Base-by-base conservation (phyloP, 2,113 vertebrate genomes). In the Lophochroa leadbeateri region DNA sequence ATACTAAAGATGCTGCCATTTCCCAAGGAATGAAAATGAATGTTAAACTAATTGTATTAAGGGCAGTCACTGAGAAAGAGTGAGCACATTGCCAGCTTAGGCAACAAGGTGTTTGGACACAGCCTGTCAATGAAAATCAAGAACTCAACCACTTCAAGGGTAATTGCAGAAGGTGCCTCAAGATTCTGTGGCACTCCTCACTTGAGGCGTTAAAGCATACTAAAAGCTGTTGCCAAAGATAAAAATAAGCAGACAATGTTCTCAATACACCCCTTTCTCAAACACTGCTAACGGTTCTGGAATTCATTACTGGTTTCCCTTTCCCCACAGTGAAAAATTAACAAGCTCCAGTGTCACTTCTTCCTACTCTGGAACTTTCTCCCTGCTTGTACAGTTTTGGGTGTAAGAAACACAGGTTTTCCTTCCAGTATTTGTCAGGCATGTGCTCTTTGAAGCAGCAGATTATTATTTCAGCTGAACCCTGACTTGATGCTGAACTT, bases 391-490 rank as follows among this genome's bases (percentile, higher is more conserved):
- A 71, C 35, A 88, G 29, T n/a, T 31, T 23, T 19, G 43, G 39
- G 46, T 46, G 4, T 43, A 88, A 71, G 53, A 77, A 74, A 88
- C 13, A 84, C n/a, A 69, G 61, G 12, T 77, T 67, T 20, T 83
- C 41, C 58, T 67, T 90, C 53, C 71, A 55, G 13, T 63, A 23
- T 71, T 90, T 94, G 58, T 31, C 63, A 93, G 49, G 49, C 29
- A 82, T 12, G 31, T 19, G 39, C 31, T 16, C 86, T 87, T 64
- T 69, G 61, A 97, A 96, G 70, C 33, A 86, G 37, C 50, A 79
- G 63, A 76, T 52, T 49, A 71, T 82, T 85, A 92, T 82, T 93
- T 88, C 84, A 91, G 63, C 44, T 77, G 75, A 96, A 77, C 63
- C 37, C 37, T 70, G 68, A 92, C 46, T n/a, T 53, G 29, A 77